Percentiles rank a stretch among this genome's conserved stretches.
phyloP scores from a whole-genome alignment of 2,888 invertebrate species.

The Drosophila macrospina region DNA sequence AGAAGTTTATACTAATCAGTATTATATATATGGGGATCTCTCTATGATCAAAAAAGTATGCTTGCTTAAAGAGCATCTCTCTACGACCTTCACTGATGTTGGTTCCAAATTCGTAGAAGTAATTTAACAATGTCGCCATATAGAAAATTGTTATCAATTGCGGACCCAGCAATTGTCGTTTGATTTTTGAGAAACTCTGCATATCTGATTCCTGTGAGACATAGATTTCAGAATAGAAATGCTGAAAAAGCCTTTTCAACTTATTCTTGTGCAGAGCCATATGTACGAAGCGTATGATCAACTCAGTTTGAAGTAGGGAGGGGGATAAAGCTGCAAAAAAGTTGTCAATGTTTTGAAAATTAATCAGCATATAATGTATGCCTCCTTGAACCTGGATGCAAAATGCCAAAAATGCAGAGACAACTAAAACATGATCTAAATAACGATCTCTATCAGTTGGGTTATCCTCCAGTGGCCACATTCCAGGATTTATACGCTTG shows the following conservation, averaged over 20 bases:
- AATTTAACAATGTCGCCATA: conserved; percentile 57
- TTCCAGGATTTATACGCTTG: conserved; percentile 54
- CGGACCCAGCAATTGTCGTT: conserved; percentile 56
- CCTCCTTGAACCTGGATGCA: conserved; percentile 63
- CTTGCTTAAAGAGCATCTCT: conserved; percentile 69
- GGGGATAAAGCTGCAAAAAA: conserved; percentile 68
- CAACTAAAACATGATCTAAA: conserved; percentile 46
- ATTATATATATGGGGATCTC: conserved; percentile 54
- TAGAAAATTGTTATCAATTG: conserved; percentile 65
- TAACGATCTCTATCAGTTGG: conserved; percentile 12
- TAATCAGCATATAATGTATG: conserved; percentile 53
- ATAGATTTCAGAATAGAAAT: conserved; percentile 71
- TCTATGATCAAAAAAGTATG: conserved; percentile 66
- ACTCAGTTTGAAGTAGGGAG: conserved; percentile 63
- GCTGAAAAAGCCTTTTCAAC: conserved; percentile 60
- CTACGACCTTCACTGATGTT: conserved; percentile 52
- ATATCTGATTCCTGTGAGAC: conserved; percentile 49
- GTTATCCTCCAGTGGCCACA: conserved; percentile 72
- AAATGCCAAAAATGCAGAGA: conserved; percentile 45
- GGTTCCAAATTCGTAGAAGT: conserved; percentile 48
- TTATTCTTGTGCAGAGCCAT: conserved; percentile 49
- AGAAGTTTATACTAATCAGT: conserved; percentile 48
- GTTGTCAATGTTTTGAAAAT: conserved; percentile 55
- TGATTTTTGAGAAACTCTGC: conserved; percentile 48
- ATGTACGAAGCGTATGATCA: conserved; percentile 62